These are phyloP conservation scores for Scomber colias DNA, from an alignment of 2,113 vertebrate species.

Conservation along the genomic window DNA sequence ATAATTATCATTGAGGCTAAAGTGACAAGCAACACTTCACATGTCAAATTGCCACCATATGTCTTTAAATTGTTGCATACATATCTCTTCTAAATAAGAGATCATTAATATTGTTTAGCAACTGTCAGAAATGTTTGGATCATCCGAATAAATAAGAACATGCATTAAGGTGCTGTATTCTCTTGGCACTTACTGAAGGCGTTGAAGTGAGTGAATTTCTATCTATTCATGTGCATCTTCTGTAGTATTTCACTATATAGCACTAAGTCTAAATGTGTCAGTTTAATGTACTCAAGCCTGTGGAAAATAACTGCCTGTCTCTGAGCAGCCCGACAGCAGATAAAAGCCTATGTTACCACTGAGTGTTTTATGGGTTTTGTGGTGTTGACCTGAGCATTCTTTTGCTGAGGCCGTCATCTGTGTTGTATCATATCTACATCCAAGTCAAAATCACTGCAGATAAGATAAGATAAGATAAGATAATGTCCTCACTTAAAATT, in stretches of 20 bases:
- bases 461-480: neutral
- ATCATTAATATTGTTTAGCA: no score
- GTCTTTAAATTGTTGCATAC: neutral
- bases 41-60: neutral
- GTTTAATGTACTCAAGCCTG: neutral
- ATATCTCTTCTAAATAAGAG: no score
- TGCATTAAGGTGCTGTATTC: no score
- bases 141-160: no score
- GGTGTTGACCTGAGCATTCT: neutral
- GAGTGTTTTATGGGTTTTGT: neutral
- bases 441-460: neutral
- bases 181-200: no score
- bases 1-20: neutral
- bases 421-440: neutral
- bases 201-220: no score
- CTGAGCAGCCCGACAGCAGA: neutral
- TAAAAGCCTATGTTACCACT: neutral
- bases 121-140: no score
- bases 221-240: neutral
- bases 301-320: conserved; percentile 10
- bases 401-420: neutral
- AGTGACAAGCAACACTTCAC: neutral
- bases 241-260: neutral
- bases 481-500: neutral
- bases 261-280: neutral